phyloP scores from a whole-genome alignment of 2,113 vertebrate species.

The Piaya cayana region DNA sequence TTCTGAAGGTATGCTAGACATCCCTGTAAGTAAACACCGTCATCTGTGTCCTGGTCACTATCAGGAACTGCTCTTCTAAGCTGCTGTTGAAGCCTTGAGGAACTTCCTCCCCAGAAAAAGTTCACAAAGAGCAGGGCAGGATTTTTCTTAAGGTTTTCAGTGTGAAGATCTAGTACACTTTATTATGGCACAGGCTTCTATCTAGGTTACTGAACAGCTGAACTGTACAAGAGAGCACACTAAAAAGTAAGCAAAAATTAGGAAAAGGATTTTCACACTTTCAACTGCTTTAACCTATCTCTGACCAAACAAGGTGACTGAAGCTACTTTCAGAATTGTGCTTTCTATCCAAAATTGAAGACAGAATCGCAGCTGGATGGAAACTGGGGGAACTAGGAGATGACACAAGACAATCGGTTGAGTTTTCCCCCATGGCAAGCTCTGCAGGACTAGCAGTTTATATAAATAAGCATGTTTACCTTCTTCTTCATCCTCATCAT shows the following conservation, averaged over 20 bases:
- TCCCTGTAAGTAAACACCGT: not conserved
- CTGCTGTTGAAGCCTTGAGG: not conserved
- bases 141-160: not conserved
- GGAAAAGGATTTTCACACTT: not conserved
- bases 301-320: not conserved
- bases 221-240: not conserved
- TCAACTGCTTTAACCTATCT: not conserved
- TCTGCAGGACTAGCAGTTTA: not conserved
- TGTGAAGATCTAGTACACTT: not conserved
- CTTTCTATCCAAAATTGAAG: not conserved
- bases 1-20: not conserved
- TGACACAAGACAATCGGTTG: not conserved
- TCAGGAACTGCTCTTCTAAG: not conserved
- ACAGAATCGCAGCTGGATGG: not conserved
- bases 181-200: fast-evolving
- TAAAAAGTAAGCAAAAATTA: not conserved
- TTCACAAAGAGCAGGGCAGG: not conserved
- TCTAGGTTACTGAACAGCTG: not conserved
- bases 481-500: constrained; percentile 97
- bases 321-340: not conserved
- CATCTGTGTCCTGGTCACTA: not conserved
- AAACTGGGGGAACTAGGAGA: not conserved
- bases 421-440: not conserved
- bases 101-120: not conserved
- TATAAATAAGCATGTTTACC: constrained; percentile 67